These are phyloP conservation scores for Fissipunctia ypsillon DNA, from an alignment of 2,888 invertebrate species.

Conservation along the genomic window DNA sequence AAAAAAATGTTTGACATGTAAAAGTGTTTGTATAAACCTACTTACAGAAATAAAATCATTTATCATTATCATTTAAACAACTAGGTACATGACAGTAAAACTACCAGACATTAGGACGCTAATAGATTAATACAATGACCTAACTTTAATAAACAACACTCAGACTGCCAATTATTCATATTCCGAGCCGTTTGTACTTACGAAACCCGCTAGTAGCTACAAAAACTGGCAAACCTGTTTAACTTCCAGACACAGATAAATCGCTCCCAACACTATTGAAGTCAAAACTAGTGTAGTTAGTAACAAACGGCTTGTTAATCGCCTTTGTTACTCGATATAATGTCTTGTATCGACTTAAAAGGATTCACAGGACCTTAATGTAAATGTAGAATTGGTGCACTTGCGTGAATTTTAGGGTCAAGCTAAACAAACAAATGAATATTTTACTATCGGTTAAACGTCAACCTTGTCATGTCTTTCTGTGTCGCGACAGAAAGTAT, in stretches of 20 bases:
- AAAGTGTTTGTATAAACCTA: too few species aligned
- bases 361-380: conserved; percentile 70
- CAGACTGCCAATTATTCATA: conserved; percentile 55
- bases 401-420: conserved; percentile 73
- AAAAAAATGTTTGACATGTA: too few species aligned
- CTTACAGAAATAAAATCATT: too few species aligned
- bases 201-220: conserved; percentile 43
- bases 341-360: conserved; percentile 83
- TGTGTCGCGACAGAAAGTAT: conserved; percentile 32
- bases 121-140: conserved; percentile 46
- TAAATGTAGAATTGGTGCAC: conserved; percentile 64
- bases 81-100: not conserved
- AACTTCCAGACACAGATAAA: conserved; percentile 75
- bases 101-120: conserved; percentile 12
- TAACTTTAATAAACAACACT: conserved; percentile 48
- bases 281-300: conserved; percentile 74
- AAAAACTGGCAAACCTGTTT: conserved; percentile 71
- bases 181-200: conserved; percentile 49
- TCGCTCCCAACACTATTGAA: conserved; percentile 69
- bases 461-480: conserved; percentile 51
- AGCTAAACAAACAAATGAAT: conserved; percentile 57
- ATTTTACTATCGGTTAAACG: conserved; percentile 67
- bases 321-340: conserved; percentile 80
- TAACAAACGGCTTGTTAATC: conserved; percentile 87
- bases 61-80: too few species aligned